Evolutionary conservation across 2,888 invertebrate species (phyloP), one percentile per base, ranked within the genome.

Genomic region (Heliconius sara): DNA sequence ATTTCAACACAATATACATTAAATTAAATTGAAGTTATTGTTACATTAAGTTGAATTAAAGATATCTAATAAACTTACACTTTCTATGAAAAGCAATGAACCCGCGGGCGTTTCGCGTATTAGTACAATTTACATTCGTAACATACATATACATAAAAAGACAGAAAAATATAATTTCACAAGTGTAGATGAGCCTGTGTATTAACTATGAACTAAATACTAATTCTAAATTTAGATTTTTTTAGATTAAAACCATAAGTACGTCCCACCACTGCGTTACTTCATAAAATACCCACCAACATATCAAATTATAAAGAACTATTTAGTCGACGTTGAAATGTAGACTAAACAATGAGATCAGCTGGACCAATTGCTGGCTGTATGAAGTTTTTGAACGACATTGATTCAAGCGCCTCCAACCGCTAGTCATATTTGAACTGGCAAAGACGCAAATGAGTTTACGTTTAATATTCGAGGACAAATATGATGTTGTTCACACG

Each of bases 341-440:
- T 92, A 95, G 95, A 95, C 95, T 94, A 95, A 95, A 94, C 95
- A 95, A 94, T 95, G 94, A 94, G 92, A 92, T 94, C 94, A 95
- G 91, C 90, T 89, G 89, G 85, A 85, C 82, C 79, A 80, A 84
- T 82, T 82, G 84, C 82, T 82, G 83, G 70, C 79, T 79, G 85
- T 84, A 85, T 88, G 87, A 85, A 87, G 80, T 86, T 85, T 84
- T 85, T 85, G 86, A 88, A 89, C 89, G 91, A 91, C 90, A 89
- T 87, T 86, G 88, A 87, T 90, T 91, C 85, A 86, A 85, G 74
- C 79, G 77, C 82, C 79, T 84, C 22, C 76, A 84, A 7, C 52
- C 7, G 82, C 80, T 83, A 85, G 81, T 82, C 81, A 81, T 81
- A 81, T 82, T 80, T 77, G 78, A 79, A 79, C 75, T 75, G 70